Base-by-base conservation (phyloP, 2,113 vertebrate species). In the Syngnathus scovelli region DNA sequence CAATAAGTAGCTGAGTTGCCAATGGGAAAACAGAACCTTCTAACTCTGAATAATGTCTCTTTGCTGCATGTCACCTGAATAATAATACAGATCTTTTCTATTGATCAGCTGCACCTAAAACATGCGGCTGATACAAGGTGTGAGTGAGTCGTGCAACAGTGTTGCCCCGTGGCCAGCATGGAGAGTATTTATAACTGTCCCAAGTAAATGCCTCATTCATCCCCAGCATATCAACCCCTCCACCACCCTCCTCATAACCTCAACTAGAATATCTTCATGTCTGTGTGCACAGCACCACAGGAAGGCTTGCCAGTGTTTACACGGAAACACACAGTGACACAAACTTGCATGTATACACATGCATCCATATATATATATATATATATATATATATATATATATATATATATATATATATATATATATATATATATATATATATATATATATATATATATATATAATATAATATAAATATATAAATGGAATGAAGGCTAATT, bases 181-280 rank as follows among this genome's bases (percentile, higher is more conserved):
- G 74, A 68, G 78, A 70, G 78, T 88, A 89, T 91, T 89, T 90
- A 86, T 89, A 89, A 86, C 86, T 78, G 82, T 82, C 84, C 73
- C 81, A 86, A 85, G 85, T 88, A 89, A 91, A 91, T 88, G 89
- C 83, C 77, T 88, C 87, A 86, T 89, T 90, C 89, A 91, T 85
- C 69, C 68, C 69, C 61, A 2, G 51, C 73, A 39, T 72, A 70
- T 63, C 80, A 9, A 49, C 16, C 27, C 33, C 63, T 62, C 83
- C 74, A 83, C 82, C 83, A 76, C 86, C 84, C 78, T 80, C 76
- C 78, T 78, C 60, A 74, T 75, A 86, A 88, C 87, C 86, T 86
- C 88, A 90, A 79, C 84, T 81, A 84, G 81, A 88, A 87, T 90
- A 86, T 86, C 82, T 89, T 85, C 68, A 80, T 82, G 81, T 79